A percentile compares a stretch with the other conserved stretches of the same genome.
These are phyloP conservation scores for Lordiphosa mommai DNA, from an alignment of 1,140 invertebrate genomes.

Conservation along the genomic window DNA sequence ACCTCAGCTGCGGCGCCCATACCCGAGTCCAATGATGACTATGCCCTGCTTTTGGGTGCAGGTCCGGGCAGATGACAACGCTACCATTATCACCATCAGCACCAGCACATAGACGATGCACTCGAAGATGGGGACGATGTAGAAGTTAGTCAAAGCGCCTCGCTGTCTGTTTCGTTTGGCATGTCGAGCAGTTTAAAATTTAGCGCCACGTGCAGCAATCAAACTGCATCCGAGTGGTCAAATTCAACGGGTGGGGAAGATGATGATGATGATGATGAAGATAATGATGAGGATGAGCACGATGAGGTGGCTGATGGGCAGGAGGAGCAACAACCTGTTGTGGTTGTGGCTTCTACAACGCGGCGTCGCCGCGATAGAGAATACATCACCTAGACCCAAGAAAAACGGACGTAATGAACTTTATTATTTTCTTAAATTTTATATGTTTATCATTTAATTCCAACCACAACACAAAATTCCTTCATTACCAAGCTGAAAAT, in stretches of 20 bases:
- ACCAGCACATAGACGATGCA: slow-evolving; percentile 41
- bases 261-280: slow-evolving; percentile 35
- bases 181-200: slow-evolving; percentile 73
- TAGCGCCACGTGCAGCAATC: slow-evolving; percentile 64
- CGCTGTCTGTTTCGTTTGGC: slow-evolving; percentile 65
- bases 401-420: slow-evolving; percentile 7
- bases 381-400: slow-evolving; percentile 60
- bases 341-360: slow-evolving; percentile 51
- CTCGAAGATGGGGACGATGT: slow-evolving; percentile 56
- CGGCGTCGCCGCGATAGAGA: slow-evolving; percentile 48
- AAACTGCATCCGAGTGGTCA: slow-evolving; percentile 68
- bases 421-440: slow-evolving; percentile 7
- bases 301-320: slow-evolving; percentile 23
- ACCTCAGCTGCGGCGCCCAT: slow-evolving; percentile 59
- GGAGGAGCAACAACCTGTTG: slow-evolving; percentile 37
- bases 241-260: slow-evolving; percentile 67
- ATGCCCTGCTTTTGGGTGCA: slow-evolving; percentile 62
- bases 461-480: slow-evolving; percentile 9
- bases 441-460: slow-evolving; percentile 12
- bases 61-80: slow-evolving; percentile 73
- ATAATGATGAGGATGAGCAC: slow-evolving; percentile 26
- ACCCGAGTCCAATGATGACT: slow-evolving; percentile 72
- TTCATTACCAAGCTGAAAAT: slow-evolving; percentile 1
- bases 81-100: slow-evolving; percentile 45
- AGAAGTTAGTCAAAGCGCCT: slow-evolving; percentile 65